Conservation (phyloP, 2,113 vertebrate species). For the Myiozetetes cayanensis region DNA sequence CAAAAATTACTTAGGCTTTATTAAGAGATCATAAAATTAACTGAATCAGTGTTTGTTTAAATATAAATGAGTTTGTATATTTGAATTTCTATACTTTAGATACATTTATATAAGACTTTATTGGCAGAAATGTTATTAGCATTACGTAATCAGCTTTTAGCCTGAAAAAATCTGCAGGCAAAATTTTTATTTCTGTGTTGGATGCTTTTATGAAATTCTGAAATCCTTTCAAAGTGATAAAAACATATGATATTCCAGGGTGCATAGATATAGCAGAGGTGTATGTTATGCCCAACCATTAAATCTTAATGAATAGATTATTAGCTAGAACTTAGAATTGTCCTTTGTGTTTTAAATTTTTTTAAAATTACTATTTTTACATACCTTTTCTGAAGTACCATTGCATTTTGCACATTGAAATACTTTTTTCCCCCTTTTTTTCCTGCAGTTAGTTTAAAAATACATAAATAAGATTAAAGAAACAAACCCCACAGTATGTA, state of each 20-base stretch:
- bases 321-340: background rate
- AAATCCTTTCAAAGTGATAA: background rate
- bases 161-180: background rate
- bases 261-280: background rate
- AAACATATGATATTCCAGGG: background rate
- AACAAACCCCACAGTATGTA: accelerated
- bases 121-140: background rate
- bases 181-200: background rate
- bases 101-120: background rate
- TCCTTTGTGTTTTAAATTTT: background rate
- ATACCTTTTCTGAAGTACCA: background rate
- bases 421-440: accelerated
- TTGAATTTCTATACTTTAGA: background rate
- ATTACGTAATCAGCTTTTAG: background rate
- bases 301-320: no score
- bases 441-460: background rate
- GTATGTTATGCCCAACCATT: background rate
- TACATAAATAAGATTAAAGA: background rate
- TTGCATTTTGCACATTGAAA: background rate
- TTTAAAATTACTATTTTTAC: accelerated
- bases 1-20: background rate
- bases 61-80: background rate
- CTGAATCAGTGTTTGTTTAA: accelerated
- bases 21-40: background rate
- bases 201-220: background rate